A percentile compares a stretch with the other conserved stretches of the same genome.
phyloP scores from a whole-genome alignment of 2,113 vertebrate species.

The Gymnarchus niloticus region DNA sequence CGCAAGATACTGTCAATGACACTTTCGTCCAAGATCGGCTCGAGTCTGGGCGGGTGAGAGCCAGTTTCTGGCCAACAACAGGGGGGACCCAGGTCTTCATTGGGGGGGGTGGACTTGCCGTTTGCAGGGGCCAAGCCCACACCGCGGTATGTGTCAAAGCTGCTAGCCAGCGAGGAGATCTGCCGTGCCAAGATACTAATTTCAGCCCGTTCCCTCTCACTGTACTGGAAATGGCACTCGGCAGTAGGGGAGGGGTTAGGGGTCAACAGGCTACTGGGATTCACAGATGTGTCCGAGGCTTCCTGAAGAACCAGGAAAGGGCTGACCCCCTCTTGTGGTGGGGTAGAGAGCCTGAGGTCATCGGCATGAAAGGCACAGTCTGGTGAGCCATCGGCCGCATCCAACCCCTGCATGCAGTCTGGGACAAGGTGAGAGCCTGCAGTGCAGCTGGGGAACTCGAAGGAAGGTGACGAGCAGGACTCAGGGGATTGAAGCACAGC shows the following conservation, averaged over 20 bases:
- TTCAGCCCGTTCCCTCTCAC: constrained; percentile 50
- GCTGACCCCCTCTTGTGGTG: constrained; percentile 40
- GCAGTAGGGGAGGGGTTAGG: constrained; percentile 36
- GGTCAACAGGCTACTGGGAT: constrained; percentile 34
- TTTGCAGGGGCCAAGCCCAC: constrained; percentile 17
- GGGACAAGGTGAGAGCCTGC: constrained; percentile 55
- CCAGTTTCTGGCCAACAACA: constrained; percentile 27
- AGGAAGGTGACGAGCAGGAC: constrained; percentile 36
- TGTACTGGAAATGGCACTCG: constrained; percentile 36
- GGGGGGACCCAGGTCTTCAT: background rate
- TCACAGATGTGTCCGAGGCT: constrained; percentile 22
- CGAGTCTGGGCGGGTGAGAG: constrained; percentile 24
- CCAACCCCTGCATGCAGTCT: constrained; percentile 38
- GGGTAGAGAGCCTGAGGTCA: constrained; percentile 34
- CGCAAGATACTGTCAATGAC: constrained; percentile 58
- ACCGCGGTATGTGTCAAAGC: constrained; percentile 52
- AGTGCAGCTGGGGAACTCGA: constrained; percentile 39
- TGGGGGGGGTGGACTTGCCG: background rate
- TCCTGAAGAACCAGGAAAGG: constrained; percentile 28
- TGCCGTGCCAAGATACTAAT: constrained; percentile 68
- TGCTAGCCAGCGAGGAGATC: constrained; percentile 68
- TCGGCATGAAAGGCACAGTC: constrained; percentile 52
- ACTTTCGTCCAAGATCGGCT: constrained; percentile 45
- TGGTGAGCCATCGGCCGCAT: constrained; percentile 35
- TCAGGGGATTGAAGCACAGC: constrained; percentile 3